A percentile compares a stretch with the other conserved stretches of the same genome.
Evolutionary conservation across 2,797 vertebrate species (phyloP).

Genomic region (Bothrops alternatus): DNA sequence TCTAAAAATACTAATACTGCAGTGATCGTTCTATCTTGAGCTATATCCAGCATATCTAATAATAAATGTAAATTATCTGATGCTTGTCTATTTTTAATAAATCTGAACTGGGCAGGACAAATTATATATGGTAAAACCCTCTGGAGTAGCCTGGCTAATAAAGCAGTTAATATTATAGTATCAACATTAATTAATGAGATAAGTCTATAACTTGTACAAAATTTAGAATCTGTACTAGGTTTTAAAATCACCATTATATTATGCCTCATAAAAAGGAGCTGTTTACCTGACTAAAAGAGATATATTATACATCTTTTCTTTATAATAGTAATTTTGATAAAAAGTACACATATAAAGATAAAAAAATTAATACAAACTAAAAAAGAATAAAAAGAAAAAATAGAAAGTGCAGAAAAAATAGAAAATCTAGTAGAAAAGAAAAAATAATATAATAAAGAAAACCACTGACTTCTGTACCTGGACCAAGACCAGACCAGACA

Average conservation of each 20-base stretch:
- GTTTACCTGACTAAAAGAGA: not conserved
- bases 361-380: not conserved
- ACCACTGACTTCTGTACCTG: too few relatives aligned
- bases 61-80: not conserved
- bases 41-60: not conserved
- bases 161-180: not conserved
- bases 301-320: not conserved
- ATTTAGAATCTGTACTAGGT: not conserved
- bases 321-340: not conserved
- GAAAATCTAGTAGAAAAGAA: not conserved
- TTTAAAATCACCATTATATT: not conserved
- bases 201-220: not conserved
- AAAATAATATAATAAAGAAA: not conserved
- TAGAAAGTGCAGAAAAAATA: not conserved
- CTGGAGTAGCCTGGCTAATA: not conserved
- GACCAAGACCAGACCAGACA: too few relatives aligned
- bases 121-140: not conserved
- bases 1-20: not conserved
- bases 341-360: not conserved
- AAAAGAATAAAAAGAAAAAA: not conserved
- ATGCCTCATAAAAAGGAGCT: not conserved
- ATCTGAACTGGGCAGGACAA: not conserved
- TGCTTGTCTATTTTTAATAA: not conserved
- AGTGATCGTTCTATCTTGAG: not conserved
- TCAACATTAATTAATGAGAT: not conserved